phyloP scores from a whole-genome alignment of 2,888 invertebrate genomes.

The Mylabris sibirica region DNA sequence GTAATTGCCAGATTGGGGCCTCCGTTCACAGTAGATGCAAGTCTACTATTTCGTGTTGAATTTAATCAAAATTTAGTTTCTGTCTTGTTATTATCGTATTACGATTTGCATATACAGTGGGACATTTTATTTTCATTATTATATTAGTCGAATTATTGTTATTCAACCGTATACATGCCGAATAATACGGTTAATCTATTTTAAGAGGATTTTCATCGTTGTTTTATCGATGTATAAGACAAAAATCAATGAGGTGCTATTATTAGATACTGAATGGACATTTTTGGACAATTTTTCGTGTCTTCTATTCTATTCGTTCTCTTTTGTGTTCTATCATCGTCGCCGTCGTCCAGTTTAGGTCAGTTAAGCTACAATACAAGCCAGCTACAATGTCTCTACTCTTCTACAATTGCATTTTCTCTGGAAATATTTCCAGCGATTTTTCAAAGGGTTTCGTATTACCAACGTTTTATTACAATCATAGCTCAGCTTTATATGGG shows the following conservation, averaged over 20 bases:
- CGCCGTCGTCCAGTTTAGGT: constrained; percentile 19
- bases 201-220: constrained; percentile 20
- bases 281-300: constrained; percentile 22
- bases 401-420: constrained; percentile 32
- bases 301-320: constrained; percentile 18
- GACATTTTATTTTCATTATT: constrained; percentile 5
- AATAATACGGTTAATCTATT: constrained; percentile 12
- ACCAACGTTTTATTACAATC: constrained; percentile 30
- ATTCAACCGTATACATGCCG: not conserved
- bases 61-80: constrained; percentile 14
- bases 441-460: constrained; percentile 35
- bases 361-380: constrained; percentile 28
- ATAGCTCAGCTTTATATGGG: constrained; percentile 30
- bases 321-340: constrained; percentile 5
- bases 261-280: constrained; percentile 28
- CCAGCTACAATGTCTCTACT: constrained; percentile 25
- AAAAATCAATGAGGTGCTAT: constrained; percentile 33
- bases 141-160: not conserved
- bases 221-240: constrained; percentile 28
- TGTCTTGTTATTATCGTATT: constrained; percentile 16
- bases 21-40: not conserved
- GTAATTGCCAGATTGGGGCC: constrained; percentile 11
- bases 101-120: constrained; percentile 13
- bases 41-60: constrained; percentile 13
- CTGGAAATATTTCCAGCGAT: constrained; percentile 29